Evolutionary conservation across 2,888 invertebrate species (phyloP), one percentile per base, ranked within the genome.

Genomic region (Gymnoscelis rufifasciata): DNA sequence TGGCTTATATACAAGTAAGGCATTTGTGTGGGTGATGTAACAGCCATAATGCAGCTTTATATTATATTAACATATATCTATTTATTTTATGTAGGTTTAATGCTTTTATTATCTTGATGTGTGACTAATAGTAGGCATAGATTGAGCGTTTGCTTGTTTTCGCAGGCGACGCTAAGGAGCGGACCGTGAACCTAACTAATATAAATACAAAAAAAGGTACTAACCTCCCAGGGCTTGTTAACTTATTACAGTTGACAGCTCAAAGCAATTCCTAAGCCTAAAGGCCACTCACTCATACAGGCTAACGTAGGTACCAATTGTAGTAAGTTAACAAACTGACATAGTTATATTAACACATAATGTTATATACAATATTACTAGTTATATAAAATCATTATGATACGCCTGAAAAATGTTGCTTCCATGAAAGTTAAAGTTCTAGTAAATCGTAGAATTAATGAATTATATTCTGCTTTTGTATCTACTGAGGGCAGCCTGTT

Each of bases 91-190:
- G 31, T 33, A 33, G 31, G 14, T 43, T 42, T 31, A 23, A 27
- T 30, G 36, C 14, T 38, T 31, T 45, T 42, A 24, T 42, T 43
- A 10, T 33, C 11, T 42, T 42, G 38, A 38, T 53, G 40, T 55
- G 47, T 55, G 53, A 49, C 54, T 55, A 59, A 56, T 40, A 54
- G 56, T 49, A 59, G 60, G 56, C 59, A 54, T 56, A 57, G 66
- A 69, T 64, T 71, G 70, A 75, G 57, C 70, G 66, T 80, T 69
- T 84, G 82, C 73, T 81, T 87, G 74, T 83, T 75, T 86, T 80
- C 82, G 72, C 87, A 88, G 87, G 76, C 87, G 87, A 87, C 87
- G 87, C 73, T 88, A 88, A 78, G 71, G 64, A 71, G 62, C 64
- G 71, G 64, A 65, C 65, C 68, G 70, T 64, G 74, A 66, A 60